Evolutionary conservation across 1,140 invertebrate species (phyloP), one percentile per base, ranked within the genome.

Genomic region (Pantala flavescens): DNA sequence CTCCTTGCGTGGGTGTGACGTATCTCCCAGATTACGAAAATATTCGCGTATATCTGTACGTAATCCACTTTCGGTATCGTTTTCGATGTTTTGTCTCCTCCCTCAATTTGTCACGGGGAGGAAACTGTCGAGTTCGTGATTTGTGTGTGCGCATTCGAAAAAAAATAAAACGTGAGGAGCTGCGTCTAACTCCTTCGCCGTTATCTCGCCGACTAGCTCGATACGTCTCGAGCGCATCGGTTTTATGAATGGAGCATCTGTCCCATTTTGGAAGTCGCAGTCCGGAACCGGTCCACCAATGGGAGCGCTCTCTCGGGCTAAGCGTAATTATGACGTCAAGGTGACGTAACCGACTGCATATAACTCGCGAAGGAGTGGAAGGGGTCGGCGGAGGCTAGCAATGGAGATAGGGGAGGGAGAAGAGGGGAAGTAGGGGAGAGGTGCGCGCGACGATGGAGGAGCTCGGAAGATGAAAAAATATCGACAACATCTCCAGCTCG

Each of bases 181-280:
- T 63, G 16, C 71, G 71, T 42, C 23, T 19, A 5, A 23, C 28
- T 72, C 71, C 3, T 19, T 42, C 28, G 71, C 71, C 71, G 23
- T 23, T 3, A 2, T 24, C 71, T 72, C 71, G 36, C 71, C 28
- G 71, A 72, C 23, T 42, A 72, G 23, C 71, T 72, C 28, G 23
- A 16, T 63, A 7, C 28, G 36, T 3, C 23, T 19, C 19, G 23
- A 24, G 3, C 71, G 36, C 23, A 42, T 72, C 28, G 23, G 71
- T 72, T 72, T 72, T 72, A 72, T 72, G 71, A 72, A 72, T 72
- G 71, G 71, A 72, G 71, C 71, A 42, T 72, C 71, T 72, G 71
- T 72, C 28, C 28, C 71, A 24, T 24, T 72, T 72, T 72, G 36
- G 23, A 42, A 42, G 71, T 24, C 23, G 23, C 71, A 42, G 71